Evolutionary conservation across 2,888 invertebrate genomes (phyloP), one percentile per base, ranked within the genome.

Genomic region (Drosophila bunnanda): DNA sequence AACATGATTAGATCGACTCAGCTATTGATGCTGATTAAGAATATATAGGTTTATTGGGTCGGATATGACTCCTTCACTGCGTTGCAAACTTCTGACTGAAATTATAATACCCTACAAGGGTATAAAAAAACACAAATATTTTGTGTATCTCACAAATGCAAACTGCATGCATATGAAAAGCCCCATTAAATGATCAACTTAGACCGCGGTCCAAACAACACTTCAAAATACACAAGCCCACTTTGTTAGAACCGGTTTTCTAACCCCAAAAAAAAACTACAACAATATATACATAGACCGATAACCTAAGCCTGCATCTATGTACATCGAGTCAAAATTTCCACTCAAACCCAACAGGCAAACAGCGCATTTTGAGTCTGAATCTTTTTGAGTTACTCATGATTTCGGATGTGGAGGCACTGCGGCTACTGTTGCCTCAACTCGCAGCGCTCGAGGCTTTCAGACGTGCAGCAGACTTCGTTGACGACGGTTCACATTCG

Each of bases 401-500:
- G 12, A 25, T 17, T 48, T 48, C 8, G 44, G 53, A 44, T 10
- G 15, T 32, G 32, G 30, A 43, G n/a, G 15, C 30, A 48, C 28
- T n/a, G n/a, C n/a, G 10, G 12, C 22, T 22, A 10, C 43, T 25
- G 38, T 17, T 44, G 57, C 38, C 12, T 25, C 34, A 25, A 43
- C 32, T 54, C 48, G 44, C 38, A 25, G 10, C 3, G 55, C 43
- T 57, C 32, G 56, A 53, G 60, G 57, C 59, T 57, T 56, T 88
- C 83, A 83, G 89, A 83, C 87, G 89, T 79, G 71, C 87, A 75
- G 69, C 87, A 86, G 79, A 81, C 84, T 71, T 69, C 61, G 83
- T 34, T 65, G 52, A 50, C 25, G 52, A 36, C 74, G 83, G 83
- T 88, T 75, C 64, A 70, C 43, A 55, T 10, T 61, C 57, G 65